These are phyloP conservation scores for Acromyrmex echinatior DNA, from an alignment of 1,140 invertebrate species.

Conservation along the genomic window DNA sequence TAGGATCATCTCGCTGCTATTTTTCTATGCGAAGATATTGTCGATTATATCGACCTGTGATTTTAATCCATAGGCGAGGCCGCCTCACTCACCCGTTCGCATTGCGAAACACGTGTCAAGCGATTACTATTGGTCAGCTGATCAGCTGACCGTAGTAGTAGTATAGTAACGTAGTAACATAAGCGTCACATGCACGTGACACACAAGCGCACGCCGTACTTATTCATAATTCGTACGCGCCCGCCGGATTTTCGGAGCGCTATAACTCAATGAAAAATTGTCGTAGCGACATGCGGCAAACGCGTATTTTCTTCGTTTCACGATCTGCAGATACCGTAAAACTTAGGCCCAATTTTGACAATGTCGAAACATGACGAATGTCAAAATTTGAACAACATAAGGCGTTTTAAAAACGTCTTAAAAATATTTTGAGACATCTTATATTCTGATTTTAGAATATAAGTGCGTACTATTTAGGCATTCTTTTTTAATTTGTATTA, in stretches of 20 bases:
- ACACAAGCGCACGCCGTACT: not conserved
- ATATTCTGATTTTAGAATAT: too few species aligned
- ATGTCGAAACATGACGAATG: too few species aligned
- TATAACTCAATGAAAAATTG: not conserved
- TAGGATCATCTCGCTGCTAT: not conserved
- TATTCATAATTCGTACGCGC: not conserved
- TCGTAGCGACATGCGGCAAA: not conserved
- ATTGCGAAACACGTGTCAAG: not conserved
- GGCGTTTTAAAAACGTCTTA: too few species aligned
- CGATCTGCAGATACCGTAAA: not conserved
- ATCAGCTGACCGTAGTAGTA: not conserved
- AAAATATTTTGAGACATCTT: too few species aligned
- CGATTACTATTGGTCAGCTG: slow-evolving; percentile 15
- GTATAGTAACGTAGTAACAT: not conserved
- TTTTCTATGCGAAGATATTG: not conserved
- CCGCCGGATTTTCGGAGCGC: not conserved
- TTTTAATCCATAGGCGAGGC: not conserved
- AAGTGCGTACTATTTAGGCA: too few species aligned
- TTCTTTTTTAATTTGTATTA: too few species aligned
- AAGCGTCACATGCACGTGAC: not conserved
- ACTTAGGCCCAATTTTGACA: too few species aligned
- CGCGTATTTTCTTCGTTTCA: not conserved
- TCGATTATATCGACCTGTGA: not conserved
- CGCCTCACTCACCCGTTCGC: too few species aligned
- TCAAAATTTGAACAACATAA: too few species aligned